Percentiles rank a stretch among this genome's conserved stretches.
Evolutionary conservation across 2,797 vertebrate genomes (phyloP).

Genomic region (Alosa sapidissima): DNA sequence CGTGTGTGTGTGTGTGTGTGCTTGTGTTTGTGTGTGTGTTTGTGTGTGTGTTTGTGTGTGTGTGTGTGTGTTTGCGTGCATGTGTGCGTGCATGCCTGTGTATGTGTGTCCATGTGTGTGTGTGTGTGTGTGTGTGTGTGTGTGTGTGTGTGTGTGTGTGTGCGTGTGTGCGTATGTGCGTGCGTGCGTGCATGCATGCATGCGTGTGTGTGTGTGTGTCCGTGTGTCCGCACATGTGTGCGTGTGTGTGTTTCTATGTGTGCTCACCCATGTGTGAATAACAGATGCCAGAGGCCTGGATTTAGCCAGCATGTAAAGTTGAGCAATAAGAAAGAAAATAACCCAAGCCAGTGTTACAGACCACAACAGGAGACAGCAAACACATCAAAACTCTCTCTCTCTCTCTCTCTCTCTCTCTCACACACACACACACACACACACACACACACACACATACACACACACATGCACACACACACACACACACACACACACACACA

Average conservation of each 20-base stretch:
- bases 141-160: too few relatives aligned
- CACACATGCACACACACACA: too few relatives aligned
- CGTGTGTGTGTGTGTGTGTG: background rate
- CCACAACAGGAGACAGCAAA: background rate
- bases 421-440: too few relatives aligned
- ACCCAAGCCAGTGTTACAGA: background rate
- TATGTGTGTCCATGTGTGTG: too few relatives aligned
- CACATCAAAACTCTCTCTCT: background rate
- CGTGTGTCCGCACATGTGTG: slow-evolving; percentile 18
- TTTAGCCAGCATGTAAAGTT: slow-evolving; percentile 54
- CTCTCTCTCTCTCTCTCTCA: too few relatives aligned
- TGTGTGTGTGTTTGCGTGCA: slow-evolving; percentile 23
- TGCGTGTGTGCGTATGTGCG: background rate
- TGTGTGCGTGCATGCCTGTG: too few relatives aligned
- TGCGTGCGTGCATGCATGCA: background rate
- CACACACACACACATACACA: too few relatives aligned
- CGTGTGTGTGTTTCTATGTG: slow-evolving; percentile 22
- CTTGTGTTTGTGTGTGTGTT: background rate
- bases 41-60: slow-evolving; percentile 38
- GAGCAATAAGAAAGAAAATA: slow-evolving; percentile 15
- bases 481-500: background rate
- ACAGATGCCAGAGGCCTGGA: slow-evolving; percentile 52
- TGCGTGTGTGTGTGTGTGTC: background rate
- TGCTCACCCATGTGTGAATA: slow-evolving; percentile 61
- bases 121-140: too few relatives aligned